Base-by-base conservation (phyloP, 2,113 vertebrate genomes). In the Psephotus haematonotus region DNA sequence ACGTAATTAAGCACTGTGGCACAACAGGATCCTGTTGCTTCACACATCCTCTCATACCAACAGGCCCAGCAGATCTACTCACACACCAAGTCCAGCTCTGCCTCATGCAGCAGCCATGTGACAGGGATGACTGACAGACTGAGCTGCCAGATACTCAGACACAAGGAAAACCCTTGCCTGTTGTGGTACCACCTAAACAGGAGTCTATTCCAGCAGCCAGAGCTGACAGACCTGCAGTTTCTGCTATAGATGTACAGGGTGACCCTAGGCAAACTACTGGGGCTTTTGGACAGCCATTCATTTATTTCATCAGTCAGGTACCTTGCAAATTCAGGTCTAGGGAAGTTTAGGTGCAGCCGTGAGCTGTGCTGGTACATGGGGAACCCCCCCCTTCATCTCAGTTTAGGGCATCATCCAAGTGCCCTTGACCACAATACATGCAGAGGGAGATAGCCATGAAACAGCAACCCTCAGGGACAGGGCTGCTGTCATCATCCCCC, bases 41-140 rank as follows among this genome's bases (percentile, higher is more conserved):
- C 4, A 2, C 0, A 3, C 35, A 22, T 43, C 44, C 31, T 23
- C 17, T 43, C 19, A 10, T 7, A 20, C 17, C 1, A 1, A 68
- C 28, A 55, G 24, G 50, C 31, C n/a, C 39, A 27, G 49, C 27
- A 41, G 49, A 43, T 69, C 16, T 3, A 1, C 37, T 75, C 55
- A 25, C 0, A 2, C 4, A 5, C 3, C 0, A 0, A 28, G 24
- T 33, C 43, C 72, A 52, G 41, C 17, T 5, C 35, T 52, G 33
- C 37, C 28, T 14, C 24, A 12, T 7, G 35, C 13, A 46, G 64
- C 57, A 16, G 49, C 8, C 64, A 41, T 27, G 72, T 43, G 31
- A 49, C 17, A 78, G 10, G 17, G 72, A 52, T 0, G 0, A 65
- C 3, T 5, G 27, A 31, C 39, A 65, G 52, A 33, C 16, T 19